These are phyloP conservation scores for Itoplectis maculator DNA, from an alignment of 2,888 invertebrate genomes.

Conservation along the genomic window DNA sequence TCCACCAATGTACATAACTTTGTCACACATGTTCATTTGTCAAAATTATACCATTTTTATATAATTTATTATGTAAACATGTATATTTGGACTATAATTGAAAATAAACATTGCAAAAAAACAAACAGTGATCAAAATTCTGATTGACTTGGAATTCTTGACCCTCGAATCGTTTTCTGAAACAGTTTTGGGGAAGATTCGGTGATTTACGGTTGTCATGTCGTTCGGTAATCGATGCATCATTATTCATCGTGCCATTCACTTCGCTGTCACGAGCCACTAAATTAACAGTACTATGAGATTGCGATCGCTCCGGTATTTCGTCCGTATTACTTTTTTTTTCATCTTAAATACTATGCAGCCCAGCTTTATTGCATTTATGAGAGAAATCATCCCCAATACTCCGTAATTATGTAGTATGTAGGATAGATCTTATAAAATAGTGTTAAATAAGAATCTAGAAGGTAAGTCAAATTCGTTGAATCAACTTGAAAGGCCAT, in stretches of 20 bases:
- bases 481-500: conserved; percentile 57
- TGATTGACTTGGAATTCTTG: conserved; percentile 71
- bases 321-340: conserved; percentile 65
- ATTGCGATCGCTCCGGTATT: conserved; percentile 77
- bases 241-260: conserved; percentile 65
- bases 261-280: conserved; percentile 62
- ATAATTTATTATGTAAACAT: conserved; percentile 84
- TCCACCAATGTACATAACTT: conserved; percentile 83
- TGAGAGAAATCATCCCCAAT: conserved; percentile 82
- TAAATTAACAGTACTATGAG: conserved; percentile 67
- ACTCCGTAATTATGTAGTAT: conserved; percentile 72
- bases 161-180: conserved; percentile 80
- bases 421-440: conserved; percentile 29
- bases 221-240: conserved; percentile 60
- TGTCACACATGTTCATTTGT: conserved; percentile 81
- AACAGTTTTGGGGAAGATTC: conserved; percentile 84
- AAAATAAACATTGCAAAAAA: conserved; percentile 83
- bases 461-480: conserved; percentile 67
- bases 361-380: conserved; percentile 69
- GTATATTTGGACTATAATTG: conserved; percentile 83
- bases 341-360: conserved; percentile 60
- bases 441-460: conserved; percentile 61
- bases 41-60: conserved; percentile 83
- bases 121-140: conserved; percentile 72
- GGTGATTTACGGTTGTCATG: conserved; percentile 58